Conservation (phyloP, 2,888 invertebrate species). For the Drosophila yooni region DNA sequence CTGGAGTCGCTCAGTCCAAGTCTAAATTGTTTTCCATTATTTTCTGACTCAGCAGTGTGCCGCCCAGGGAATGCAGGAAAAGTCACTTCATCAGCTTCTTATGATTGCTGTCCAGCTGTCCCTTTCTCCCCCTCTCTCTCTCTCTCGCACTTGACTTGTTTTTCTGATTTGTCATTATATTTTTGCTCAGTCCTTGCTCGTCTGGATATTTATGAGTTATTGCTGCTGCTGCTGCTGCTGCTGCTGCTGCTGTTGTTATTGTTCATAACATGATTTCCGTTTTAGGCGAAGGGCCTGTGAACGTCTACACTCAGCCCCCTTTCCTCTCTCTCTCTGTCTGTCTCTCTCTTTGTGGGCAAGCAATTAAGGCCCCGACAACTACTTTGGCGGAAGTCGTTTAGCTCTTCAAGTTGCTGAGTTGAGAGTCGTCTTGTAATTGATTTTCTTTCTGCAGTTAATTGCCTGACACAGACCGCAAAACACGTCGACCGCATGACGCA, state of each 20-base stretch:
- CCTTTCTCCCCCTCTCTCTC: neutral
- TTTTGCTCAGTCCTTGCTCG: slow-evolving; percentile 30
- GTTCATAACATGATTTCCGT: slow-evolving; percentile 73
- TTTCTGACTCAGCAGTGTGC: slow-evolving; percentile 64
- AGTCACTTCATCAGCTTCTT: slow-evolving; percentile 66
- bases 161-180: slow-evolving; percentile 78
- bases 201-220: slow-evolving; percentile 69
- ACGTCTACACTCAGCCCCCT: slow-evolving; percentile 11
- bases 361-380: slow-evolving; percentile 60
- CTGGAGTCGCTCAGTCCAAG: slow-evolving; percentile 15
- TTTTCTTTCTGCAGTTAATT: slow-evolving; percentile 70
- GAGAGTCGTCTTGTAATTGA: slow-evolving; percentile 64
- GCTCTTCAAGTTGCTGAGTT: slow-evolving; percentile 48
- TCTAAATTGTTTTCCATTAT: slow-evolving; percentile 77
- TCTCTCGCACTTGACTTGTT: slow-evolving; percentile 40
- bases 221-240: slow-evolving; percentile 28
- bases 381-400: slow-evolving; percentile 74
- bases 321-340: neutral
- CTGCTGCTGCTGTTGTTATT: slow-evolving; percentile 31
- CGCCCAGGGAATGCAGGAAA: slow-evolving; percentile 31
- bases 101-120: slow-evolving; percentile 73
- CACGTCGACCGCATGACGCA: slow-evolving; percentile 60
- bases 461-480: slow-evolving; percentile 67
- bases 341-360: slow-evolving; percentile 30
- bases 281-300: slow-evolving; percentile 63